Evolutionary conservation across 2,888 invertebrate genomes (phyloP).

Genomic region (Pyrgus malvae): DNA sequence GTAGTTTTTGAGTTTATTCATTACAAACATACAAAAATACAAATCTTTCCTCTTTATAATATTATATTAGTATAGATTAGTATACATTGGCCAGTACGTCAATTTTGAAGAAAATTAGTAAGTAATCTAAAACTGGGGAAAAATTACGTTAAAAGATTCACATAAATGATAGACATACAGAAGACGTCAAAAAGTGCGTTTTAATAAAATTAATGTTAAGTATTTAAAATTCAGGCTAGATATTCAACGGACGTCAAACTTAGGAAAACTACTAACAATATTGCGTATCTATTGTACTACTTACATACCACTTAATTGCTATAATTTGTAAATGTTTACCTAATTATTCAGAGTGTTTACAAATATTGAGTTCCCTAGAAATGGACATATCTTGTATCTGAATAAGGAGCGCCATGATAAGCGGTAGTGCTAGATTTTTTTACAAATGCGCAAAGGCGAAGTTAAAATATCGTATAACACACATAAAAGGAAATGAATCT

Average conservation of each 20-base stretch:
- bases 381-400: not conserved
- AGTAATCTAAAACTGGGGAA: too few relatives aligned
- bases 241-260: not conserved
- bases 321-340: conserved; percentile 11
- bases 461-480: not conserved
- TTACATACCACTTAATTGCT: not conserved
- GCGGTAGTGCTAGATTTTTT: not conserved
- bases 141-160: too few relatives aligned
- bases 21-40: too few relatives aligned
- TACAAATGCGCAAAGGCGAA: not conserved
- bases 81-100: too few relatives aligned
- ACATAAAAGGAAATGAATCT: not conserved
- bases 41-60: too few relatives aligned
- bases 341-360: conserved; percentile 16
- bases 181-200: too few relatives aligned
- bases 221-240: too few relatives aligned
- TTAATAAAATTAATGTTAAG: too few relatives aligned
- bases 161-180: too few relatives aligned
- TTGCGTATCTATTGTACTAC: not conserved
- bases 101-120: too few relatives aligned
- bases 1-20: too few relatives aligned
- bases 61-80: too few relatives aligned
- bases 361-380: conserved; percentile 3
- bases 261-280: not conserved
- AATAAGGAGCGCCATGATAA: not conserved